These are phyloP conservation scores for Morpho deidamia DNA, from an alignment of 2,888 invertebrate species.

Conservation along the genomic window DNA sequence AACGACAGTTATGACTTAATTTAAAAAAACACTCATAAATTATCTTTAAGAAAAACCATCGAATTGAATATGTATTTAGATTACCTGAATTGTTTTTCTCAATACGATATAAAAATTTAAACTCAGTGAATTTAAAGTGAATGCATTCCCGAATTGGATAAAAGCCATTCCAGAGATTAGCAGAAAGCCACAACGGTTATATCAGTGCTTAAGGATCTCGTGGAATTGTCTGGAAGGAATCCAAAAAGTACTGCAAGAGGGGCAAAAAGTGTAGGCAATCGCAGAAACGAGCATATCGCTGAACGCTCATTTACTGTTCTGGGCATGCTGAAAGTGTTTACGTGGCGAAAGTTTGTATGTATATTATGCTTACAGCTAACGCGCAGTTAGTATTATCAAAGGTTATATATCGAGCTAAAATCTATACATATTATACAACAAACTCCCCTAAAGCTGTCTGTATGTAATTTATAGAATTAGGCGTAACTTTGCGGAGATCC, in stretches of 20 bases:
- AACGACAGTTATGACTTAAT: no score
- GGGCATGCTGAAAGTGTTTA: background rate
- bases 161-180: slow-evolving; percentile 20
- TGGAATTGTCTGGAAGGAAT: slow-evolving; percentile 23
- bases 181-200: slow-evolving; percentile 20
- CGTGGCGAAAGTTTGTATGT: background rate
- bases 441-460: no score
- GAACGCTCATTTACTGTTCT: background rate
- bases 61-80: no score
- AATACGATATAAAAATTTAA: background rate
- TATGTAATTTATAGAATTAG: no score
- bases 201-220: slow-evolving; percentile 20
- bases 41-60: no score
- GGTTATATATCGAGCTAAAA: no score
- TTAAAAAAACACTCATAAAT: no score
- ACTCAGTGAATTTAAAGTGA: slow-evolving; percentile 7
- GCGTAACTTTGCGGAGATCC: no score
- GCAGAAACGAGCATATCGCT: slow-evolving; percentile 13
- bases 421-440: no score
- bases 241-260: slow-evolving; percentile 20
- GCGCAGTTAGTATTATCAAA: no score
- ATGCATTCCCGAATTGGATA: slow-evolving; percentile 11
- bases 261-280: slow-evolving; percentile 16
- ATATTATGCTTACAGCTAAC: no score
- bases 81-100: no score